phyloP scores from a whole-genome alignment of 2,797 vertebrate genomes.

The Melopsittacus undulatus region DNA sequence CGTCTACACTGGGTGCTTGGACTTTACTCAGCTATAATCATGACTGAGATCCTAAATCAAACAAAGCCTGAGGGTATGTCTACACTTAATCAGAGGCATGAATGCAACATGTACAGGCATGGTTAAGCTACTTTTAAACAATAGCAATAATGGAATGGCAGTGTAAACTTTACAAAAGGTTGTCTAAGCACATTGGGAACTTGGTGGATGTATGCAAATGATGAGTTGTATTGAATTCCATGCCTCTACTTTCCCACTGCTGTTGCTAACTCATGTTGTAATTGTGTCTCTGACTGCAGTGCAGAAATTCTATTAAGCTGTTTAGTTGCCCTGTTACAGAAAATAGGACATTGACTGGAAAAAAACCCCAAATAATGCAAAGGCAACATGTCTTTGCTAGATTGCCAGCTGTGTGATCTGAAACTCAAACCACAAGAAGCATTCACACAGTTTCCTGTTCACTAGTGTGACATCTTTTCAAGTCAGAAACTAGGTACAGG shows the following conservation, averaged over 20 bases:
- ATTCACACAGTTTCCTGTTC: slow-evolving; percentile 24
- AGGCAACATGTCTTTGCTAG: neutral
- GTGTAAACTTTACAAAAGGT: neutral
- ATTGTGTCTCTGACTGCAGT: neutral
- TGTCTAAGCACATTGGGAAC: neutral
- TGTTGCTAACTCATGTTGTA: neutral
- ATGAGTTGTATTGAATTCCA: neutral
- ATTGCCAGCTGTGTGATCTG: neutral
- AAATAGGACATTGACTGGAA: slow-evolving; percentile 9
- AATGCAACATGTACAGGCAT: neutral
- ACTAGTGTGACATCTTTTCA: slow-evolving; percentile 35
- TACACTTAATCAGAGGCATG: neutral
- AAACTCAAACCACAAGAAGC: slow-evolving; percentile 42
- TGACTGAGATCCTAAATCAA: slow-evolving; percentile 41
- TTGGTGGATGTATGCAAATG: neutral
- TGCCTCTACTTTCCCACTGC: neutral
- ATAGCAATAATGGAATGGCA: neutral
- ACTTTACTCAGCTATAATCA: slow-evolving; percentile 22
- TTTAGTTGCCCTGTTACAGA: neutral
- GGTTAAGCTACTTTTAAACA: neutral
- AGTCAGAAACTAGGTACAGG: neutral
- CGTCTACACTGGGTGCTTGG: neutral
- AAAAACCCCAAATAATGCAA: neutral
- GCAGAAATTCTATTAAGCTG: neutral
- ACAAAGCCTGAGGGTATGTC: slow-evolving; percentile 40